Base-by-base conservation (phyloP, 2,797 vertebrate genomes). In the Siniperca undulata region DNA sequence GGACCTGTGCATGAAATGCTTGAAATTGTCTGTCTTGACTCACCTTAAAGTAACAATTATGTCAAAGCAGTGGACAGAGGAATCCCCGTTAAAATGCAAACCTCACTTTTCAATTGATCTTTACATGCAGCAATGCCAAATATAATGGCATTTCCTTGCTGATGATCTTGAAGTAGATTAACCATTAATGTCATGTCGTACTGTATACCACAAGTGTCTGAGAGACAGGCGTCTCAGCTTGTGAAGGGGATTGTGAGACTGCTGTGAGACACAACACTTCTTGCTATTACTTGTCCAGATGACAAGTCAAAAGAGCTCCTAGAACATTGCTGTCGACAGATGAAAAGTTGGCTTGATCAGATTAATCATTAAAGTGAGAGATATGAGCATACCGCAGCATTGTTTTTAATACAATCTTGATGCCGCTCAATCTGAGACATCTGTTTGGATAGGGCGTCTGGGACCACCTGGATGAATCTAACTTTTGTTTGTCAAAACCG, bases 331-430 rank as follows among this genome's bases (percentile, higher is more conserved):
- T 89, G 91, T 91, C 87, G 66, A 88, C 87, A 92, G 93, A 96
- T 96, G 92, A 95, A 96, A 91, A 94, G 94, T 90, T 80, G 90
- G 91, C 91, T 88, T 52, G 83, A 96, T 96, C 95, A 95, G 95
- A 96, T 96, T 93, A 95, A 95, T 95, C 95, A 95, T 95, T 95
- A 93, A 95, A 95, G 95, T n/a, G 30, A 75, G 89, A 91, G 91
- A 93, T 94, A 90, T 0, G 82, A 88, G 77, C 87, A 87, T 85
- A 91, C 91, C 74, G 46, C 46, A 3, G 58, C 89, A 88, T 94
- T 95, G 91, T 94, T 91, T 93, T 91, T 88, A 74, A 80, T 83
- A 71, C 88, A 82, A 92, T 93, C 93, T 88, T 80, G 86, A 89
- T 89, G 88, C 79, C 60, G 75, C 89, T 93, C 88, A 72, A 86